Base-by-base conservation (phyloP, 1,140 invertebrate species). In the Brachionus plicatilis region DNA sequence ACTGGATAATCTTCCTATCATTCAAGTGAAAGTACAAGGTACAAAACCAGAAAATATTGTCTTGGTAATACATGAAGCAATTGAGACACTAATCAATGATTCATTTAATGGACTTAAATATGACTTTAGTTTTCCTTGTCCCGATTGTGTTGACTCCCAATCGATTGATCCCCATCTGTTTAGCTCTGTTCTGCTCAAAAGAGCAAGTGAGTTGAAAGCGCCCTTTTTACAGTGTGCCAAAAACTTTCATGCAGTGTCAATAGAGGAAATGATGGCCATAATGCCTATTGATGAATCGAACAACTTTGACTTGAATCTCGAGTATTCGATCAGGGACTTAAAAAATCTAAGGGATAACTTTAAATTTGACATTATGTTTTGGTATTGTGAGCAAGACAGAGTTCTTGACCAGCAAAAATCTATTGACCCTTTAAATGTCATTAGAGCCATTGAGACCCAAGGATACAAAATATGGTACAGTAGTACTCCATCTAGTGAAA, bases 151-250 rank as follows among this genome's bases (percentile, higher is more conserved):
- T 8, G 87, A 65, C 70, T 33, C 20, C 24, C 78, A 65, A 56
- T 29, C 29, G 8, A 65, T 17, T 29, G 78, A 80, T 20, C 78
- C 78, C 1, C 17, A 43, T 43, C 85, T 72, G 87, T 88, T 90
- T 85, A 85, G 87, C 53, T 86, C 86, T 9, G 85, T 87, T 11
- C 85, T 88, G 56, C 86, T 90, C 1, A 86, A 86, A 43, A 78
- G 86, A 70, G 88, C 88, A 3, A 86, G 85, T n/a, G 87, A 88
- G 60, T 84, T 87, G 12, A 87, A 87, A 33, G 88, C 88, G 4
- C 88, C 88, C 6, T 89, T 89, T 79, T 84, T 90, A 20, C 89
- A 90, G 83, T 90, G 89, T 84, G 86, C 86, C 47, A 89, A 88
- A 75, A 88, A 86, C 68, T 90, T 90, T 86, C 89, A 90, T 86